Conservation (phyloP, 2,113 vertebrate genomes). For the Taurulus bubalis region DNA sequence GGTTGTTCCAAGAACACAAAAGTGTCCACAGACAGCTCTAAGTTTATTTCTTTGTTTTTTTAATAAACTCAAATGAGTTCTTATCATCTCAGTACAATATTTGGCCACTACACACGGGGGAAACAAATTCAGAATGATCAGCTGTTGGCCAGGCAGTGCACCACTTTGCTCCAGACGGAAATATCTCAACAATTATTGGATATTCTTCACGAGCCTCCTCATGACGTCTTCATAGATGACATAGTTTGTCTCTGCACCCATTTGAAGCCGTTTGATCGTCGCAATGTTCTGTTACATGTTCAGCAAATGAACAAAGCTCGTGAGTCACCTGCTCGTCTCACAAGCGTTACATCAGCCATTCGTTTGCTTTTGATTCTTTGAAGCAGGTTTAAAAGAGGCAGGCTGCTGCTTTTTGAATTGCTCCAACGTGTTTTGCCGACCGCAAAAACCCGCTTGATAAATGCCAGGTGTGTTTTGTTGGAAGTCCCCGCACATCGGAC, state of each 20-base stretch:
- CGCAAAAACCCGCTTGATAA: neutral
- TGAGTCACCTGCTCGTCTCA: too few species aligned
- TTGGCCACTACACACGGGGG: too few species aligned
- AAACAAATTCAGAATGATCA: too few species aligned
- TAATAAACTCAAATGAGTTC: too few species aligned
- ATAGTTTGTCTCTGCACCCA: neutral
- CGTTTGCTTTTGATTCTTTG: neutral
- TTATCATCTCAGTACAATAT: too few species aligned
- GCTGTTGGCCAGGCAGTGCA: too few species aligned
- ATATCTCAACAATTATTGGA: neutral
- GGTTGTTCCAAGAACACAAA: too few species aligned
- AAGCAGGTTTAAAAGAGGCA: neutral
- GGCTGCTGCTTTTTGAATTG: conserved; percentile 5
- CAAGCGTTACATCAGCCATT: neutral
- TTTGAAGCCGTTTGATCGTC: neutral
- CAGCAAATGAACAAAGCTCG: too few species aligned
- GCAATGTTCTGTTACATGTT: neutral
- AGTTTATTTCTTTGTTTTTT: too few species aligned
- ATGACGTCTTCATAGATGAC: neutral
- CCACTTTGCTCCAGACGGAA: neutral
- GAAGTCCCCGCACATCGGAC: too few species aligned
- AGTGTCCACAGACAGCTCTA: too few species aligned
- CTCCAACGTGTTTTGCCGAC: conserved; percentile 4
- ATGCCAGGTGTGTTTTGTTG: conserved; percentile 5
- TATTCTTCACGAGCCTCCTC: neutral